These are phyloP conservation scores for Apostichopus californicus DNA, from an alignment of 35 echinoderm and acorn worm species.

Conservation along the genomic window DNA sequence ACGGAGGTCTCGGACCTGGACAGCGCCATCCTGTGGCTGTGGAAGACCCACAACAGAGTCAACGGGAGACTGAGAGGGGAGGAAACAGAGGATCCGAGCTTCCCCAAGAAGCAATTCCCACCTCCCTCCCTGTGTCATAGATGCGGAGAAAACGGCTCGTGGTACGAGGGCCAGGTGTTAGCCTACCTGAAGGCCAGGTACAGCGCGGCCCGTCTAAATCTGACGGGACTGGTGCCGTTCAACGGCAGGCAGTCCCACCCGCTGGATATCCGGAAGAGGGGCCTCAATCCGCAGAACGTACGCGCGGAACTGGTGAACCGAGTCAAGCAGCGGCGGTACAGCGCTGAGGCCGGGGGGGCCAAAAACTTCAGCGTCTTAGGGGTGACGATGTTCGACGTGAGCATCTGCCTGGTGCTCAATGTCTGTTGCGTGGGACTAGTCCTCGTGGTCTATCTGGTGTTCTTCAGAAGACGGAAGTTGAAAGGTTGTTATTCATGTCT, in stretches of 20 bases:
- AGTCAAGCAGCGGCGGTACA: constrained; percentile 47
- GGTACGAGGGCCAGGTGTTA: constrained; percentile 71
- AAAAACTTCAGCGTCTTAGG: constrained; percentile 64
- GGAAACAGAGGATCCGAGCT: constrained; percentile 75
- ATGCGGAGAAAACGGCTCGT: constrained; percentile 48
- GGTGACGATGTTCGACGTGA: constrained; percentile 72
- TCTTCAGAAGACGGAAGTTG: constrained; percentile 64
- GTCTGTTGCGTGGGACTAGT: constrained; percentile 63
- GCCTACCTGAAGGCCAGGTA: constrained; percentile 77
- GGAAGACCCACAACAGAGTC: constrained; percentile 83
- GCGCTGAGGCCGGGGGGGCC: constrained; percentile 15
- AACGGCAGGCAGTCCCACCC: neutral
- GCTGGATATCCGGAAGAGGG: neutral
- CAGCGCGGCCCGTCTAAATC: constrained; percentile 59
- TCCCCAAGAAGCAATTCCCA: constrained; percentile 84
- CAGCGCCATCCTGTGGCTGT: constrained; percentile 84
- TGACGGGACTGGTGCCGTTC: constrained; percentile 12
- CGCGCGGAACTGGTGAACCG: constrained; percentile 12
- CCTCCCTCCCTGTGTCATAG: constrained; percentile 44
- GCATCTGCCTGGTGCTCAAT: constrained; percentile 75
- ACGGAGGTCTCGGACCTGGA: constrained; percentile 61
- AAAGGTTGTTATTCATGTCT: constrained; percentile 31
- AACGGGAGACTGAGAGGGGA: constrained; percentile 87
- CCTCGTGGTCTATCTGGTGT: constrained; percentile 64
- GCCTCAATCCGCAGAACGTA: constrained; percentile 3